phyloP scores from a whole-genome alignment of 2,888 invertebrate genomes.

The Pristionchus entomophagus region DNA sequence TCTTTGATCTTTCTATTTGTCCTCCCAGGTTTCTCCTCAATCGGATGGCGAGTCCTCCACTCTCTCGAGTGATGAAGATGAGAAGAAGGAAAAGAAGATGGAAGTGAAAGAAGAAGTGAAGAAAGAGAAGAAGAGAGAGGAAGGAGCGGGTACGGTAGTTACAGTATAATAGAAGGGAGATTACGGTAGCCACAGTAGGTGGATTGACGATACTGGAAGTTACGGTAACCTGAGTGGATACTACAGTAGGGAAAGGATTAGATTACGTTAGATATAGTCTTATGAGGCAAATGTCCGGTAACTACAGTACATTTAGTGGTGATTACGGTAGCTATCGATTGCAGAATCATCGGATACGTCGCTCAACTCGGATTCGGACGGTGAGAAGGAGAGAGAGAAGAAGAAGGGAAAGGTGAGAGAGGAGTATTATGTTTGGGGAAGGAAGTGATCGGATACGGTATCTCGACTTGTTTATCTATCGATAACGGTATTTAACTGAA shows the following conservation, averaged over 20 bases:
- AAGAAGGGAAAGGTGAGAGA: not conserved
- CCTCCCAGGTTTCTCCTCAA: not conserved
- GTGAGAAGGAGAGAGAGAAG: conserved; percentile 43
- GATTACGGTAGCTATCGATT: not conserved
- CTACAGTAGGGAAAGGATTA: no score
- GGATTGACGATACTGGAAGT: not conserved
- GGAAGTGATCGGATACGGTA: not conserved
- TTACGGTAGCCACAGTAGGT: not conserved
- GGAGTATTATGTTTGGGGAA: not conserved
- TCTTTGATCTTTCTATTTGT: no score
- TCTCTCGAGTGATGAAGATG: conserved; percentile 19
- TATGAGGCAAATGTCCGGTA: no score
- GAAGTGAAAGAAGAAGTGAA: not conserved
- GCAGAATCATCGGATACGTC: conserved; percentile 31
- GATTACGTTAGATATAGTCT: no score
- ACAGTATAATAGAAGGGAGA: not conserved
- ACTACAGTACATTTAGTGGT: no score
- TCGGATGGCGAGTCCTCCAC: conserved; percentile 1
- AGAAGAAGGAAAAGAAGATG: conserved; percentile 2
- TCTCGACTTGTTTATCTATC: not conserved
- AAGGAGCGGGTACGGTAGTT: not conserved
- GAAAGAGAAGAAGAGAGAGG: conserved; percentile 6
- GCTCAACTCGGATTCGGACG: conserved; percentile 42
- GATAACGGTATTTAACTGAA: not conserved
- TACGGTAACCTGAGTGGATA: no score